phyloP scores from a whole-genome alignment of 2,113 vertebrate species.

The Thryonomys swinderianus region DNA sequence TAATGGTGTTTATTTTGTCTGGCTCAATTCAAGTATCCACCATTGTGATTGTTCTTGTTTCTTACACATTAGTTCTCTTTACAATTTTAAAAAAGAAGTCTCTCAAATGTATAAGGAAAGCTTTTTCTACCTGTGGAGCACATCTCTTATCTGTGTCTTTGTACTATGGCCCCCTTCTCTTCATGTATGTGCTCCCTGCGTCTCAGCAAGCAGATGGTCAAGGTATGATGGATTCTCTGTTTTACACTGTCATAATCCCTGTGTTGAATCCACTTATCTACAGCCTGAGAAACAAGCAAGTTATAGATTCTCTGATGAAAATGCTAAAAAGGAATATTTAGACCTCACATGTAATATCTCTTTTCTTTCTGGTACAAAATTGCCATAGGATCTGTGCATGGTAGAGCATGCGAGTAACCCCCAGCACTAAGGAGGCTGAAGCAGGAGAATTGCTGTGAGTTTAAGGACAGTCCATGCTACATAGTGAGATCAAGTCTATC shows the following conservation, averaged over 20 bases:
- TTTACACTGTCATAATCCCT: slow-evolving; percentile 57
- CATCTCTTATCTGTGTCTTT: slow-evolving; percentile 67
- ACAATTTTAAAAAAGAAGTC: slow-evolving; percentile 62
- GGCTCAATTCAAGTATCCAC: slow-evolving; percentile 58
- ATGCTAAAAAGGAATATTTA: slow-evolving; percentile 44
- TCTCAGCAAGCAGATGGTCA: slow-evolving; percentile 26
- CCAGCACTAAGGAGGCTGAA: background rate
- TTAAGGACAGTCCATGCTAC: no score
- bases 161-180: slow-evolving; percentile 67
- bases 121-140: slow-evolving; percentile 70
- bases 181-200: slow-evolving; percentile 54
- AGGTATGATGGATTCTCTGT: slow-evolving; percentile 42
- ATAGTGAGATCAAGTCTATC: background rate
- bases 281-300: slow-evolving; percentile 62
- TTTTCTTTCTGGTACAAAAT: background rate
- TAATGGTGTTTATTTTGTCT: slow-evolving; percentile 62
- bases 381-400: background rate
- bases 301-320: slow-evolving; percentile 31
- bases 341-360: background rate
- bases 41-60: slow-evolving; percentile 39
- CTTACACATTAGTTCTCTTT: slow-evolving; percentile 41
- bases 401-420: background rate
- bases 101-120: slow-evolving; percentile 22
- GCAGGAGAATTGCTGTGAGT: background rate
- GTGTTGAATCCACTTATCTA: slow-evolving; percentile 64